These are phyloP conservation scores for Pogoniulus pusillus DNA, from an alignment of 2,797 vertebrate species.

Conservation along the genomic window DNA sequence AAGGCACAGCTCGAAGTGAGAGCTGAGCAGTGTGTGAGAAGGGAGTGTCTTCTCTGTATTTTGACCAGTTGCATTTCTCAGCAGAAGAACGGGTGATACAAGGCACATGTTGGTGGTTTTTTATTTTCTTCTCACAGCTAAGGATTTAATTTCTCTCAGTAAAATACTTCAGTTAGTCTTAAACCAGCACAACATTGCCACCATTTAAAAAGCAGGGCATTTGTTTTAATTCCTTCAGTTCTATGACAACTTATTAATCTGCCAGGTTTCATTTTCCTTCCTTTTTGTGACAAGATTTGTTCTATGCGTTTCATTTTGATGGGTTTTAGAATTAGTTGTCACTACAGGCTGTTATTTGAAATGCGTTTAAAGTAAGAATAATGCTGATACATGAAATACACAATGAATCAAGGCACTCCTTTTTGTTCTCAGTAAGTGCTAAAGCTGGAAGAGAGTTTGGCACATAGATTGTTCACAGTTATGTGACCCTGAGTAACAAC, in stretches of 20 bases:
- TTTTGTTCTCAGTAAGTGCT: slow-evolving; percentile 23
- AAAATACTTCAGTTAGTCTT: no score
- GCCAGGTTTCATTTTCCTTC: slow-evolving; percentile 20
- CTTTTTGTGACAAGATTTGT: slow-evolving; percentile 28
- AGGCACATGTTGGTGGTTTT: no score
- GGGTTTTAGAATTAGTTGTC: slow-evolving; percentile 37
- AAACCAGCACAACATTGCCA: no score
- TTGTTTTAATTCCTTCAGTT: no score
- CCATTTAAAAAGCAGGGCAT: not conserved
- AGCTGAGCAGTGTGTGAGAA: no score
- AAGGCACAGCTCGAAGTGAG: no score
- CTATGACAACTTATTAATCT: not conserved
- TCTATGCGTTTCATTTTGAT: slow-evolving; percentile 16
- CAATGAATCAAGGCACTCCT: not conserved
- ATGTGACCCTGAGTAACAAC: not conserved
- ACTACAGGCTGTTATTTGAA: slow-evolving; percentile 25
- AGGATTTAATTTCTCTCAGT: no score
- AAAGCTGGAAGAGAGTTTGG: not conserved
- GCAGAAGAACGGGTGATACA: no score
- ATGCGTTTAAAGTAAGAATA: not conserved
- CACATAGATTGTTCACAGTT: not conserved
- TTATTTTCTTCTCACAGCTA: no score
- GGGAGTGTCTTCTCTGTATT: no score
- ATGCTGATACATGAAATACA: not conserved
- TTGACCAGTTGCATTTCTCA: no score